Evolutionary conservation across 2,113 vertebrate species (phyloP).

Genomic region (Vulpes ferrilata): DNA sequence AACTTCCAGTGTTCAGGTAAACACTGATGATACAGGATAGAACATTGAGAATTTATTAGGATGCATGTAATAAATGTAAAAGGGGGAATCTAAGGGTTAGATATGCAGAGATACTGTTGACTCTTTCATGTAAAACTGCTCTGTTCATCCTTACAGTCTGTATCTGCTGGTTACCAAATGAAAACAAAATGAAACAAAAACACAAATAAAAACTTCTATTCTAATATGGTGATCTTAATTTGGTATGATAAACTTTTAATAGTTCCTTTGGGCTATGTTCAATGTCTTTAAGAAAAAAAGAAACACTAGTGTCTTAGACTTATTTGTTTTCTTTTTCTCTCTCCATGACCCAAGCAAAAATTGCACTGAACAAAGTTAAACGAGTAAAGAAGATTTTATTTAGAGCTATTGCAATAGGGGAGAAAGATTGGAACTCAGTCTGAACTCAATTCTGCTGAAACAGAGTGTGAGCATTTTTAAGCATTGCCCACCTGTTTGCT

Average conservation of each 20-base stretch:
- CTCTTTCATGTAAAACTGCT: neutral
- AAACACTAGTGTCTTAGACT: neutral
- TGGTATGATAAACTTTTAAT: neutral
- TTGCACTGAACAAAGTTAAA: neutral
- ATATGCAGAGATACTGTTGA: neutral
- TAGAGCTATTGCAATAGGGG: neutral
- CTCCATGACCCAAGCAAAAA: neutral
- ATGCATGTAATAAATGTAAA: neutral
- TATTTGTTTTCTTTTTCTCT: neutral
- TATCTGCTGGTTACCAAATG: neutral
- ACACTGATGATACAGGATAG: neutral
- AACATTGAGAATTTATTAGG: neutral
- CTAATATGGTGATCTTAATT: neutral
- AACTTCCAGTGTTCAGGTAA: neutral
- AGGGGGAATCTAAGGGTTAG: neutral
- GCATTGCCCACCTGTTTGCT: neutral
- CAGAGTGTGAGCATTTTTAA: neutral
- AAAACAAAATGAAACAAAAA: constrained; percentile 20
- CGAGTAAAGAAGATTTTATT: neutral
- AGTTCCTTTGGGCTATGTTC: neutral
- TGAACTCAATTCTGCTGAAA: neutral
- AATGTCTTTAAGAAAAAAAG: neutral
- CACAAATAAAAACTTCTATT: neutral
- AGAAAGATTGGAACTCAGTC: neutral
- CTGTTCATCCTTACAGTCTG: neutral